A percentile compares a stretch with the other conserved stretches of the same genome.
These are phyloP conservation scores for Oreotrochilus melanogaster DNA, from an alignment of 2,113 vertebrate species.

Conservation along the genomic window DNA sequence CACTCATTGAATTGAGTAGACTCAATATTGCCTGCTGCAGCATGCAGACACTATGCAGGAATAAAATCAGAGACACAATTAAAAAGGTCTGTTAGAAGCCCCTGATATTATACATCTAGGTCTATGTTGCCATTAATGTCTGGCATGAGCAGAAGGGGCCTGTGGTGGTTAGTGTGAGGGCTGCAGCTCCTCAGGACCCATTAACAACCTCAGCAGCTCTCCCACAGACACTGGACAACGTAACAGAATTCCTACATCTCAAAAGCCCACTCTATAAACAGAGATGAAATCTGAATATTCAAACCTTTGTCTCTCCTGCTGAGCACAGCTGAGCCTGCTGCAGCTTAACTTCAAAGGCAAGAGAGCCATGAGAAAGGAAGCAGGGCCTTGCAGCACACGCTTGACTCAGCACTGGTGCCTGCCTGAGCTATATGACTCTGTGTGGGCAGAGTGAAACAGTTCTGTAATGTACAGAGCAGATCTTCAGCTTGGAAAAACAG, in stretches of 20 bases:
- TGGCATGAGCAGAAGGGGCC: background rate
- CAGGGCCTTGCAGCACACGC: background rate
- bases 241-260: slow-evolving; percentile 55
- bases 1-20: background rate
- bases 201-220: slow-evolving; percentile 18
- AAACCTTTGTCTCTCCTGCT: slow-evolving; percentile 15
- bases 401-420: slow-evolving; percentile 23
- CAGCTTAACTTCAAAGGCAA: slow-evolving; percentile 59
- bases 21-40: background rate
- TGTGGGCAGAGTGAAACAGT: background rate
- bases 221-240: background rate
- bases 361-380: slow-evolving; percentile 65
- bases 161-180: background rate
- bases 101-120: background rate
- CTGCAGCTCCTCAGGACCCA: background rate
- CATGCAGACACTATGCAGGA: background rate
- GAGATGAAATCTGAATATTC: slow-evolving; percentile 68
- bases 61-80: background rate
- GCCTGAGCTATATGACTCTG: background rate
- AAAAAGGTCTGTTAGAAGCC: background rate
- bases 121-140: background rate
- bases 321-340: slow-evolving; percentile 67
- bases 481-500: background rate
- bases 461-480: background rate
- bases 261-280: slow-evolving; percentile 49